phyloP scores from a whole-genome alignment of 2,797 vertebrate genomes.

The Streptopelia turtur region DNA sequence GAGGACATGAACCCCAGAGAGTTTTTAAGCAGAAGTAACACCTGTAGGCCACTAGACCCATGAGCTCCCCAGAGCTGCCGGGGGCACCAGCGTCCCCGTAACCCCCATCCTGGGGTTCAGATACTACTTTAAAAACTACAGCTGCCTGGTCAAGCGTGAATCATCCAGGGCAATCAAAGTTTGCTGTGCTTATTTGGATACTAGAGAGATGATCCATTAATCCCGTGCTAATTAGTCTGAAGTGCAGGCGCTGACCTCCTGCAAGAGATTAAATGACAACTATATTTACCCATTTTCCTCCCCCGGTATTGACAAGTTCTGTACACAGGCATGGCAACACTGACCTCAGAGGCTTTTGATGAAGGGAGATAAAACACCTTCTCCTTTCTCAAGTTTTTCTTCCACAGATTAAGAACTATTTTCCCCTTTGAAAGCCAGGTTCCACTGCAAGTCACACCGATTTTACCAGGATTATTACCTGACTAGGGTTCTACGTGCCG shows the following conservation, averaged over 20 bases:
- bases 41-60: background rate
- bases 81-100: rapidly evolving
- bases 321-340: background rate
- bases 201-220: conserved; percentile 61
- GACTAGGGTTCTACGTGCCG: background rate
- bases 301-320: background rate
- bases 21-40: background rate
- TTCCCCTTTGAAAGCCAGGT: background rate
- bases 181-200: conserved; percentile 49
- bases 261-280: conserved; percentile 63
- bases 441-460: background rate
- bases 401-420: background rate
- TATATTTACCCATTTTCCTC: conserved; percentile 64
- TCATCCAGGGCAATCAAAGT: conserved; percentile 53
- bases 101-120: background rate
- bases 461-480: background rate
- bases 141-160: background rate
- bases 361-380: background rate
- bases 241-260: conserved; percentile 56
- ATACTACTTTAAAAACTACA: background rate
- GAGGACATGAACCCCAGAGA: background rate
- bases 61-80: background rate
- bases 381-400: background rate
- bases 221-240: conserved; percentile 56
- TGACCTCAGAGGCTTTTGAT: background rate